Conservation (phyloP, 2,888 invertebrate genomes). For the Scaptomyza parva region DNA sequence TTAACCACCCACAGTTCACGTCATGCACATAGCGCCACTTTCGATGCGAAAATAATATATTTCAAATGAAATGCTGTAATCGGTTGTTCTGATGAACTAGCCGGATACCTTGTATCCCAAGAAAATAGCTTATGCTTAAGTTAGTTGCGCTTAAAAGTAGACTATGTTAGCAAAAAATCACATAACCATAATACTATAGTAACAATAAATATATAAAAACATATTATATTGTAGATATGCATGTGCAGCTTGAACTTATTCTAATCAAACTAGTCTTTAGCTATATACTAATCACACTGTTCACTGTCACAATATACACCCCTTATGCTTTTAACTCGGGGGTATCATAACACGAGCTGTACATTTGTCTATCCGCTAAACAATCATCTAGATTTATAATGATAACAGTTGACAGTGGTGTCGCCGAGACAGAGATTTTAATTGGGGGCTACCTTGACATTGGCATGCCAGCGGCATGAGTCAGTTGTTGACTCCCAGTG, state of each 20-base stretch:
- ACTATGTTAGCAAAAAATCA: background rate
- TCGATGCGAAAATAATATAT: conserved; percentile 24
- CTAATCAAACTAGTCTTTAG: background rate
- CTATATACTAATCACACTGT: too few species aligned
- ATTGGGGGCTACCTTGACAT: conserved; percentile 56
- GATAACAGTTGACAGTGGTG: conserved; percentile 43
- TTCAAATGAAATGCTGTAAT: background rate
- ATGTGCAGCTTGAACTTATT: conserved; percentile 1
- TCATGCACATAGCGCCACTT: conserved; percentile 74
- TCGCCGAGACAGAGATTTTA: conserved; percentile 36
- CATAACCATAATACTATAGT: too few species aligned
- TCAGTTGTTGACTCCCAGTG: conserved; percentile 18
- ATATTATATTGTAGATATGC: background rate
- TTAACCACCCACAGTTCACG: conserved; percentile 52
- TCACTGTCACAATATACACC: too few species aligned
- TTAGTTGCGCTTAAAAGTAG: conserved; percentile 23
- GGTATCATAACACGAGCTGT: conserved; percentile 17
- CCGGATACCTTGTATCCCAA: conserved; percentile 12
- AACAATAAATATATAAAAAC: background rate
- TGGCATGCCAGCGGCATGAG: conserved; percentile 36
- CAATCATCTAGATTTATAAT: conserved; percentile 49
- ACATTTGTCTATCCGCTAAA: conserved; percentile 28
- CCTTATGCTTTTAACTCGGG: background rate
- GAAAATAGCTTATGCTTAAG: background rate
- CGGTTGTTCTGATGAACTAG: conserved; percentile 7